phyloP scores from a whole-genome alignment of 1,140 invertebrate species.

The Heliothis virescens region DNA sequence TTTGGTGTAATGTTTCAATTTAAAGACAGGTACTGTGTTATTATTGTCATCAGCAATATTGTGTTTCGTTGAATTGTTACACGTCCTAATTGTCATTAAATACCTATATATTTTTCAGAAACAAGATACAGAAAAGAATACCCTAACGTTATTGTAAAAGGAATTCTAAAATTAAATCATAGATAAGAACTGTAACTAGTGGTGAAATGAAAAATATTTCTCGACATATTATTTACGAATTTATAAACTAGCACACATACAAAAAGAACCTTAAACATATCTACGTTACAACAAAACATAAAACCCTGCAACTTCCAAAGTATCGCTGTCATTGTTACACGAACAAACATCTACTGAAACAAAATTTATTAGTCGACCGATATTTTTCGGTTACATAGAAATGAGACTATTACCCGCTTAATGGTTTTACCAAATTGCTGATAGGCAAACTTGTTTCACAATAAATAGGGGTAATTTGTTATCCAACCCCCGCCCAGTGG shows the following conservation, averaged over 20 bases:
- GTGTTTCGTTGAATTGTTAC: too few relatives aligned
- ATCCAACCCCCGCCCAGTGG: slow-evolving; percentile 35
- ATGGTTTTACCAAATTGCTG: slow-evolving; percentile 71
- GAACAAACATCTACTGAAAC: neutral
- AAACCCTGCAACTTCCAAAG: neutral
- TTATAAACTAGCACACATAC: neutral
- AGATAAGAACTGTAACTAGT: too few relatives aligned
- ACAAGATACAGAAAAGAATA: too few relatives aligned
- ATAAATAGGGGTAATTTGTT: slow-evolving; percentile 75
- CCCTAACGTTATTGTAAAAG: too few relatives aligned
- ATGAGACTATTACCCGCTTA: slow-evolving; percentile 63
- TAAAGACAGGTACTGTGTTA: neutral
- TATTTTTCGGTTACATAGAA: slow-evolving; percentile 49
- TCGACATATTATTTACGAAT: too few relatives aligned
- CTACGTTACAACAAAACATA: neutral
- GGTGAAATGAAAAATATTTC: too few relatives aligned
- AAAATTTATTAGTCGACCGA: slow-evolving; percentile 36
- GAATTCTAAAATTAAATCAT: too few relatives aligned
- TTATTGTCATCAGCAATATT: too few relatives aligned
- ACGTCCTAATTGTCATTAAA: too few relatives aligned
- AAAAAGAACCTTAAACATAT: neutral
- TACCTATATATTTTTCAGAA: too few relatives aligned
- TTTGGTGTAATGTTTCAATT: neutral
- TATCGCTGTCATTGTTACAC: neutral
- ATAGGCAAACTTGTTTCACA: slow-evolving; percentile 72